Percentiles rank a stretch among this genome's conserved stretches.
Conservation (phyloP, 2,113 vertebrate genomes). For the Epinephelus cyanopodus region DNA sequence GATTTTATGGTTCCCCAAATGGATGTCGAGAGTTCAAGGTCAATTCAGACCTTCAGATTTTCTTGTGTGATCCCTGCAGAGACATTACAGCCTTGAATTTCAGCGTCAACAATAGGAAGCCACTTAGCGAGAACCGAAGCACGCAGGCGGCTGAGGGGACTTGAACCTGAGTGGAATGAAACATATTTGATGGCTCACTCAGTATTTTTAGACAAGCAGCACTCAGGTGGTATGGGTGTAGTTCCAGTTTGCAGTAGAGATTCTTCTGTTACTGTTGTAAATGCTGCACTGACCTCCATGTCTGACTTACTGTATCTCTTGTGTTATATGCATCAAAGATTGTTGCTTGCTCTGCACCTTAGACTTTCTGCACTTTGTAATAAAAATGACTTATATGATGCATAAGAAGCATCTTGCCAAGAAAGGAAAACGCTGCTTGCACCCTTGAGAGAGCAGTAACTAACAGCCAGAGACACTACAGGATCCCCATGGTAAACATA, state of each 20-base stretch:
- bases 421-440: conserved; percentile 41
- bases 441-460: conserved; percentile 53
- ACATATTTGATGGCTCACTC: conserved; percentile 8
- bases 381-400: conserved; percentile 66
- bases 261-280: conserved; percentile 7
- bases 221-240: neutral
- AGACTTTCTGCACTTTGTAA: conserved; percentile 50
- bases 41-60: conserved; percentile 47
- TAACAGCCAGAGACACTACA: conserved; percentile 21
- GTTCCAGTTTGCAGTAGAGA: conserved; percentile 11
- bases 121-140: conserved; percentile 54
- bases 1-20: neutral
- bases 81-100: conserved; percentile 46
- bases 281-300: conserved; percentile 45
- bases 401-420: conserved; percentile 37
- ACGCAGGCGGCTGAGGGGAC: conserved; percentile 1
- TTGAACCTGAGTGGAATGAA: conserved; percentile 44
- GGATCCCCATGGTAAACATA: conserved; percentile 1
- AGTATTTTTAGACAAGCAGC: conserved; percentile 24
- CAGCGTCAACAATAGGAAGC: conserved; percentile 42
- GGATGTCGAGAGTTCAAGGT: conserved; percentile 15
- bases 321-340: conserved; percentile 28
- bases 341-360: conserved; percentile 53
- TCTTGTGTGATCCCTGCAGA: conserved; percentile 26
- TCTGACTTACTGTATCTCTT: conserved; percentile 22